Evolutionary conservation across 2,113 vertebrate genomes (phyloP), one percentile per base, ranked within the genome.

Genomic region (Anser brachyrhynchus): DNA sequence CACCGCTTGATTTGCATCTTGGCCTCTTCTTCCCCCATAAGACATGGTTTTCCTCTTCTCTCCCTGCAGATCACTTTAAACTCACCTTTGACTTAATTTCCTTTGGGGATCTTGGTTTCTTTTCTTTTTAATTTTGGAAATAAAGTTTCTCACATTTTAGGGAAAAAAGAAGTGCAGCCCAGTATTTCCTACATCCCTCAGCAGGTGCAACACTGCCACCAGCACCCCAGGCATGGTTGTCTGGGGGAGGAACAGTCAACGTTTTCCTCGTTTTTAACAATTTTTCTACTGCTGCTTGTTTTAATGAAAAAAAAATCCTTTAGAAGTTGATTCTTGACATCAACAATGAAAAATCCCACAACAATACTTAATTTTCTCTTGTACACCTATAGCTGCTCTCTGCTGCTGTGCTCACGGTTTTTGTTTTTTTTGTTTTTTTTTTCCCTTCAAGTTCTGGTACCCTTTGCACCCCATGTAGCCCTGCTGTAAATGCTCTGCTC

Each of bases 261-360:
- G 28, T 5, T 10, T 90, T n/a, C 28, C 77, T 61, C 46, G 14
- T 73, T 77, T 77, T 79, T 62, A 86, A 33, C 4, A 75, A 18
- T 11, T 82, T 78, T 55, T 6, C 6, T 44, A 15, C 2, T 55
- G 58, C 3, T 9, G 14, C 33, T 43, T 49, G 11, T 20, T 86
- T 67, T 64, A 46, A 69, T 28, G 11, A 44, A 73, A 80, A 46
- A 39, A 35, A 70, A 37, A 8, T 44, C 0, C 28, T 65, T 21
- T 26, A 16, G 73, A 77, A 71, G 9, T 3, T 39, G 1, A 29
- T 39, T 78, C 7, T 31, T 70, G 35, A 31, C 7, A 46, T 49
- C 49, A 21, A 21, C 49, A 22, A 22, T 11, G 20, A 52, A 28
- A 72, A 33, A 51, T 0, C 1, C 0, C 4, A 25, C 11, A 81